Conservation (phyloP, 2,113 vertebrate species). For the Hemichromis elongatus region DNA sequence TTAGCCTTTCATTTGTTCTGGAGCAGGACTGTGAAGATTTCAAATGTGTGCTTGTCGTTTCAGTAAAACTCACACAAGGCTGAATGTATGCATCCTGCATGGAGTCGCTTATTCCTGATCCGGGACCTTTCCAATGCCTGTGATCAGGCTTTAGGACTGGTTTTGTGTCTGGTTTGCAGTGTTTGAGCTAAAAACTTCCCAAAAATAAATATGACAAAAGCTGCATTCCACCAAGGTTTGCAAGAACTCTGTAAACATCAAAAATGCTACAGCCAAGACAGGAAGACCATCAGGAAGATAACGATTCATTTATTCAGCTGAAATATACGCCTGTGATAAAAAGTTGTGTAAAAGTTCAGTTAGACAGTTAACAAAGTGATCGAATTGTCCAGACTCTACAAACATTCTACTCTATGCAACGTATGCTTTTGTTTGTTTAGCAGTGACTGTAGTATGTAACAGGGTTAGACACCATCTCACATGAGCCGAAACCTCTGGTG, state of each 20-base stretch:
- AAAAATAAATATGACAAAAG: rapidly evolving
- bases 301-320: background rate
- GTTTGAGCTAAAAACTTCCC: background rate
- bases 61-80: background rate
- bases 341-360: background rate
- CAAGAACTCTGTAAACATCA: background rate
- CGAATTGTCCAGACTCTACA: background rate
- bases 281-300: background rate
- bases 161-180: background rate
- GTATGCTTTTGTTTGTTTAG: background rate
- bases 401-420: background rate
- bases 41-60: background rate
- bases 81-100: background rate
- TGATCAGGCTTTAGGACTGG: background rate
- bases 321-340: background rate
- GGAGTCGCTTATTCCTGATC: background rate
- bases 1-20: background rate
- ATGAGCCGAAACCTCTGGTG: too few relatives aligned
- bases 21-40: background rate
- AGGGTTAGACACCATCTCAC: too few relatives aligned
- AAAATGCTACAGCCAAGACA: background rate
- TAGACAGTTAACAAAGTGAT: background rate
- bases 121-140: background rate
- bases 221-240: background rate
- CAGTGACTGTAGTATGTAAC: too few relatives aligned